Conservation (phyloP, 1,140 invertebrate genomes). For the Leucophenga varia region DNA sequence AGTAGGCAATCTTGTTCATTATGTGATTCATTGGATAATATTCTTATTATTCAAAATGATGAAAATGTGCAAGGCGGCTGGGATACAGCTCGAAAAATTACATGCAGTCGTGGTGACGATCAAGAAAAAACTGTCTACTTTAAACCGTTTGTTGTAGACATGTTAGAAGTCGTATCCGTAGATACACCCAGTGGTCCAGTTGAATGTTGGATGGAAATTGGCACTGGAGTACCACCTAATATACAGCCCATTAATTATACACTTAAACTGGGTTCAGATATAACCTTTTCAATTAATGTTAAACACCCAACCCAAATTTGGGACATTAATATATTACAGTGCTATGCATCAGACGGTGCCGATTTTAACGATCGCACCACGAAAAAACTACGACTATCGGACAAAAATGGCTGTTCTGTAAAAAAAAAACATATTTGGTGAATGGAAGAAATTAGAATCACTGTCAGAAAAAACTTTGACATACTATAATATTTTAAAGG, state of each 20-base stretch:
- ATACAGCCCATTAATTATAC: constrained; percentile 56
- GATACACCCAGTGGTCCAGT: constrained; percentile 64
- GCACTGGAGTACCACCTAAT: constrained; percentile 68
- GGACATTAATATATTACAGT: constrained; percentile 70
- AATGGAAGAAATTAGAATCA: constrained; percentile 65
- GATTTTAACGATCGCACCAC: constrained; percentile 64
- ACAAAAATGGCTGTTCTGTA: constrained; percentile 67
- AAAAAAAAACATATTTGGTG: constrained; percentile 68
- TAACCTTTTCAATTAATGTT: constrained; percentile 70
- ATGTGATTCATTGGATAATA: constrained; percentile 64
- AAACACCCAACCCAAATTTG: constrained; percentile 66
- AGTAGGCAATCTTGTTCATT: constrained; percentile 62
- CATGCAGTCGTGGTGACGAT: constrained; percentile 59
- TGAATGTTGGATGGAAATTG: constrained; percentile 78
- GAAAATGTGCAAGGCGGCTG: constrained; percentile 65
- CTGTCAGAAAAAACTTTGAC: constrained; percentile 64
- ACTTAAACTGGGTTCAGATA: constrained; percentile 70
- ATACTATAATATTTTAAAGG: constrained; percentile 69
- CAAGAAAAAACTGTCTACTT: constrained; percentile 67
- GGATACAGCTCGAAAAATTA: constrained; percentile 64
- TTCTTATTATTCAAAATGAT: constrained; percentile 68
- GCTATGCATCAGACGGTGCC: constrained; percentile 71
- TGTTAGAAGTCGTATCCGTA: constrained; percentile 69
- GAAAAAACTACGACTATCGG: constrained; percentile 66
- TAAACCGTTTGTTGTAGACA: constrained; percentile 71